Evolutionary conservation across 2,888 invertebrate genomes (phyloP).

Genomic region (Ophioninae sp.): DNA sequence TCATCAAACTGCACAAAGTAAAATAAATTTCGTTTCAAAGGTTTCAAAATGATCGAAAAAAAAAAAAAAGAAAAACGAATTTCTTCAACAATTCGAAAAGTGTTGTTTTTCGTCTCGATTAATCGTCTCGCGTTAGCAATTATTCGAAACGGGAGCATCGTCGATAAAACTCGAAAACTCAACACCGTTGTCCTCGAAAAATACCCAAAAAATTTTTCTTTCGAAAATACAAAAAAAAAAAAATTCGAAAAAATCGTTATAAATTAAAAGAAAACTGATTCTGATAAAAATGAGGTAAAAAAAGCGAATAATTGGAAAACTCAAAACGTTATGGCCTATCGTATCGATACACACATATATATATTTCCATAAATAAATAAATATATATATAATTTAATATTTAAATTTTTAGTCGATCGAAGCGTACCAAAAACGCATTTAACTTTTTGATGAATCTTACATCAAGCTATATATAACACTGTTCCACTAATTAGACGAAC

Average conservation of each 20-base stretch:
- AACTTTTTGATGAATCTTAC: constrained; percentile 60
- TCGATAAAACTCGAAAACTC: constrained; percentile 7
- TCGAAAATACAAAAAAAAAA: background rate
- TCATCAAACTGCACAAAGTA: constrained; percentile 5
- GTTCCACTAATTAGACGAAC: constrained; percentile 12
- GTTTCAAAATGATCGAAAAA: no score
- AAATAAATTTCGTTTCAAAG: constrained; percentile 20
- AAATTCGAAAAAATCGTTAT: background rate
- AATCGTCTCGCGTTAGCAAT: background rate
- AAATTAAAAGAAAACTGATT: background rate
- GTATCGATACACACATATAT: constrained; percentile 8
- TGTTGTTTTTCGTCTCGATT: background rate
- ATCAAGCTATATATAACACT: constrained; percentile 30
- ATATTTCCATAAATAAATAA: background rate
- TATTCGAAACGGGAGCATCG: constrained; percentile 36
- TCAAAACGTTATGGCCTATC: constrained; percentile 46
- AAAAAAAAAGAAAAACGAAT: no score
- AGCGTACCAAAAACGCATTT: constrained; percentile 63
- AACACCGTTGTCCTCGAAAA: background rate
- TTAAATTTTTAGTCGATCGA: constrained; percentile 42
- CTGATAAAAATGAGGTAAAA: background rate
- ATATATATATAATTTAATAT: constrained; percentile 3
- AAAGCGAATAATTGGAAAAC: background rate
- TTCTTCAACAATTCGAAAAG: background rate
- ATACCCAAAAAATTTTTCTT: background rate